Evolutionary conservation across 2,113 vertebrate species (phyloP).

Genomic region (Bothrops jararaca): DNA sequence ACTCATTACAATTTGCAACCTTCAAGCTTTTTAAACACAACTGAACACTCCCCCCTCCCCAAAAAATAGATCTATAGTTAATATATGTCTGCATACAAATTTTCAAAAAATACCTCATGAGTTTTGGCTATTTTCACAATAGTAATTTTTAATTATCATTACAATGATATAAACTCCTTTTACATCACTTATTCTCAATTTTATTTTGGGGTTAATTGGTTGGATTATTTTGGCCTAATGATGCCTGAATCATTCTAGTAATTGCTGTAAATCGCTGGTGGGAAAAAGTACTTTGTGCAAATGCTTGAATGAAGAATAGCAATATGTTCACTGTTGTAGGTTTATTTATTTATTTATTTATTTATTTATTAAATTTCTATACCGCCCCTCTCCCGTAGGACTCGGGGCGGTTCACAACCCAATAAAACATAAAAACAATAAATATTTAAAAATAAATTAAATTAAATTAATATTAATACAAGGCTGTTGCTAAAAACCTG

Average conservation of each 20-base stretch:
- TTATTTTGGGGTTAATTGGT: not conserved
- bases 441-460: no score
- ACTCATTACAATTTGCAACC: not conserved
- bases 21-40: not conserved
- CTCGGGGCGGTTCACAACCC: no score
- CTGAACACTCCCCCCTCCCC: accelerated
- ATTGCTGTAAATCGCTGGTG: not conserved
- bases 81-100: not conserved
- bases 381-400: no score
- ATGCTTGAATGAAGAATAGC: not conserved
- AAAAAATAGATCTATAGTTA: not conserved
- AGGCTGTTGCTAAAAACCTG: no score
- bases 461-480: no score
- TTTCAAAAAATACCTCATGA: not conserved
- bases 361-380: no score
- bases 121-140: not conserved
- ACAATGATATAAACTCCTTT: not conserved
- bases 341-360: no score
- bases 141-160: not conserved
- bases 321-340: not conserved
- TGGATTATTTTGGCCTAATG: not conserved
- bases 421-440: no score
- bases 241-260: not conserved
- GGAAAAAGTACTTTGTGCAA: not conserved
- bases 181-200: not conserved